Percentiles rank a stretch among this genome's conserved stretches.
Evolutionary conservation across 2,113 vertebrate species (phyloP).

Genomic region (Diadophis punctatus): DNA sequence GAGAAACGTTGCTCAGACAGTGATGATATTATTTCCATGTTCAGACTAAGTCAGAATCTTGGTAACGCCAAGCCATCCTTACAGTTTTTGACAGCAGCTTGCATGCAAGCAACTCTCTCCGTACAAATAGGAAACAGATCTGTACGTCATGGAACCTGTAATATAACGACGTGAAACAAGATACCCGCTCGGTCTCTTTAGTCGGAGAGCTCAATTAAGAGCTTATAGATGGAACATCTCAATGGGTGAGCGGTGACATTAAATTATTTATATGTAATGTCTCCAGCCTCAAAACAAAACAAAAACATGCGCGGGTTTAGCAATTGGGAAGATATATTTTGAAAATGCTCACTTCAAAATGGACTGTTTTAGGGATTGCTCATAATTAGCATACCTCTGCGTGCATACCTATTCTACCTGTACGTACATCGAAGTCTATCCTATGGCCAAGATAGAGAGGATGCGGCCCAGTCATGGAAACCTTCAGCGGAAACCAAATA

Average conservation of each 20-base stretch:
- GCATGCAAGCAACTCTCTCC: not conserved
- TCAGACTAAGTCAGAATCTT: not conserved
- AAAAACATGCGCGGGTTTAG: no score
- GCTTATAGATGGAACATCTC: not conserved
- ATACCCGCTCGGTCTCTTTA: not conserved
- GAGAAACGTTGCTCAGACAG: not conserved
- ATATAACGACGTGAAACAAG: not conserved
- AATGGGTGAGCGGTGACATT: not conserved
- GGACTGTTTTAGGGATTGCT: not conserved
- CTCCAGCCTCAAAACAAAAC: not conserved
- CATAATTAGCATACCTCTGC: not conserved
- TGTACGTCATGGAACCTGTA: not conserved
- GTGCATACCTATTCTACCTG: not conserved
- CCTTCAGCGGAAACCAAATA: not conserved
- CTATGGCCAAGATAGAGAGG: not conserved
- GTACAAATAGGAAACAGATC: not conserved
- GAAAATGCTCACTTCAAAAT: not conserved
- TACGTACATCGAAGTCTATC: no score
- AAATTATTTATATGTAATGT: not conserved
- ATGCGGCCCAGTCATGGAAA: not conserved
- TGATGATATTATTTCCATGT: not conserved
- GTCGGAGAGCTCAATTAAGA: not conserved
- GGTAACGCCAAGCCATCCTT: not conserved
- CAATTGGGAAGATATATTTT: not conserved
- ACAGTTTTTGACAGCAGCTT: not conserved